Percentiles rank a stretch among this genome's conserved stretches.
Conservation (phyloP, 2,888 invertebrate species). For the Melieria picta region DNA sequence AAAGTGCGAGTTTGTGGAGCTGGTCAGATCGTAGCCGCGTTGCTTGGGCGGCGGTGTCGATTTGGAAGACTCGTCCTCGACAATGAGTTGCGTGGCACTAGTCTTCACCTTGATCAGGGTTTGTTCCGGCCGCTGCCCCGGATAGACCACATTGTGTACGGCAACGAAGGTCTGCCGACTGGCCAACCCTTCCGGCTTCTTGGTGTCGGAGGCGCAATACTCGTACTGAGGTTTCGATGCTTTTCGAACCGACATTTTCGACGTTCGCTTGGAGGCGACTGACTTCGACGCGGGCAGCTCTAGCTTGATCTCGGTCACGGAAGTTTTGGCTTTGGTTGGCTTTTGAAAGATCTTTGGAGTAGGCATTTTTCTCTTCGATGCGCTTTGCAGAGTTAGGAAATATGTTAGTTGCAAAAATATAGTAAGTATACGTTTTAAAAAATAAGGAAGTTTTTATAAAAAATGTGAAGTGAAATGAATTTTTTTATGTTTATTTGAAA, state of each 20-base stretch:
- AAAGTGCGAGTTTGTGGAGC: slow-evolving; percentile 52
- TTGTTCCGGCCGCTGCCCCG: no score
- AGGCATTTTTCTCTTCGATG: slow-evolving; percentile 17
- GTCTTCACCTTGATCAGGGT: no score
- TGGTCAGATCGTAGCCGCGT: slow-evolving; percentile 47
- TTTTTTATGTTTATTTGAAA: not conserved
- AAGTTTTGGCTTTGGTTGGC: not conserved
- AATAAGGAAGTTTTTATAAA: no score
- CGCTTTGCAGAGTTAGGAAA: not conserved
- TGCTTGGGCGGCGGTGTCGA: slow-evolving; percentile 36
- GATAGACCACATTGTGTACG: no score
- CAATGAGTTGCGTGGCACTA: no score
- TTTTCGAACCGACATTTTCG: no score
- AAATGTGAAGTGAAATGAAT: not conserved
- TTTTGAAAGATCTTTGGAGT: slow-evolving; percentile 7
- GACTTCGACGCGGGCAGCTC: not conserved
- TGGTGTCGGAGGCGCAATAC: no score
- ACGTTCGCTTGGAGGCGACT: not conserved
- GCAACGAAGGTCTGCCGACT: no score
- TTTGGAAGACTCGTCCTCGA: slow-evolving; percentile 16
- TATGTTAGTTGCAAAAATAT: not conserved
- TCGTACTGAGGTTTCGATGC: no score
- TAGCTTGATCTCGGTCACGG: slow-evolving; percentile 18
- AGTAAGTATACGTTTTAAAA: not conserved
- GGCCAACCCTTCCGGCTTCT: no score